Conservation (phyloP, 2,113 vertebrate genomes). For the Narcine bancroftii region DNA sequence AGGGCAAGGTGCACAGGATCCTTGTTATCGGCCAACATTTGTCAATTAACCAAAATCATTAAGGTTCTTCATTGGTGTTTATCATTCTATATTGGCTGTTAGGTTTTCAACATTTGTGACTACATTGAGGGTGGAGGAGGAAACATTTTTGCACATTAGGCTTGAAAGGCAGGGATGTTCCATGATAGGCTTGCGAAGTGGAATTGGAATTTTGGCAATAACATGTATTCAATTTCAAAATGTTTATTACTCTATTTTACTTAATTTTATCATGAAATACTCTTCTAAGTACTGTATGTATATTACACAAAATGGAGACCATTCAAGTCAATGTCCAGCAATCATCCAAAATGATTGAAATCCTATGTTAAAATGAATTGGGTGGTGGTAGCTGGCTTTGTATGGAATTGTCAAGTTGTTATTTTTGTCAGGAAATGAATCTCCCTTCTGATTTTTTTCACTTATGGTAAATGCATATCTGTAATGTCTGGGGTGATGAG, state of each 20-base stretch:
- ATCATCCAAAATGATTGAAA: not conserved
- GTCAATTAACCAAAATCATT: not conserved
- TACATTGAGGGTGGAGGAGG: not conserved
- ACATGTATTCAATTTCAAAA: no score
- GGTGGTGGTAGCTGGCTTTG: not conserved
- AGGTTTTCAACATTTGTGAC: not conserved
- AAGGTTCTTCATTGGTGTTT: not conserved
- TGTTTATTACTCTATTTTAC: no score
- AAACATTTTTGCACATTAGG: no score
- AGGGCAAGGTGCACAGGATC: no score
- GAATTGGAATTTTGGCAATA: not conserved
- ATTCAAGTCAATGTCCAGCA: not conserved
- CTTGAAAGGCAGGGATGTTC: no score
- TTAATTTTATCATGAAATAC: no score
- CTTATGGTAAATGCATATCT: no score
- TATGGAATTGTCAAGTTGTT: not conserved
- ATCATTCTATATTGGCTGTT: not conserved
- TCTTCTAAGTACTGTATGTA: no score
- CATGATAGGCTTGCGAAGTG: not conserved
- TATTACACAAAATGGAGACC: not conserved
- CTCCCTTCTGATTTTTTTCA: not conserved
- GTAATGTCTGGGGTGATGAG: no score
- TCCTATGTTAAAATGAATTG: no score
- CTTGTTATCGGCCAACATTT: not conserved
- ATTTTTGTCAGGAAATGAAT: not conserved